phyloP scores from a whole-genome alignment of 2,888 invertebrate genomes.

The Conistra vaccinii region DNA sequence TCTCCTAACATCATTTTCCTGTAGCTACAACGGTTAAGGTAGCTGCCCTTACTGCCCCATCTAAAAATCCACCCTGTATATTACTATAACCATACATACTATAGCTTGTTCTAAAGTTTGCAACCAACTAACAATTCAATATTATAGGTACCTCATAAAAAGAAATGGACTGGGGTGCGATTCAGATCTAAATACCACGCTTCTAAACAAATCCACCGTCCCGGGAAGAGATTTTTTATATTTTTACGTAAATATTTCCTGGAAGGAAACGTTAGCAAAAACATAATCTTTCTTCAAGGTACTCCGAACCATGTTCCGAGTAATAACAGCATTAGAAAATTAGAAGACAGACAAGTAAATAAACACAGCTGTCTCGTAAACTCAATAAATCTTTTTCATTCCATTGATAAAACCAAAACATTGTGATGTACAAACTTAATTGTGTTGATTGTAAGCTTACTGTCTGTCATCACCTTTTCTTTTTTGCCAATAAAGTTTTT shows the following conservation, averaged over 20 bases:
- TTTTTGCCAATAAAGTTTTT: background rate
- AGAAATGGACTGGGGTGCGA: background rate
- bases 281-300: constrained; percentile 20
- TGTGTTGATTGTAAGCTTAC: background rate
- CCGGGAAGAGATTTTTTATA: background rate
- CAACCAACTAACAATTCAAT: background rate
- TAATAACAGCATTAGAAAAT: constrained; percentile 26
- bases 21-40: too few species aligned
- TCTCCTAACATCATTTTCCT: too few species aligned
- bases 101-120: background rate
- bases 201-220: background rate
- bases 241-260: constrained; percentile 41
- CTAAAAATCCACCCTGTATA: too few species aligned
- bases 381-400: constrained; percentile 10
- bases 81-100: too few species aligned
- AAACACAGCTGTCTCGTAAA: constrained; percentile 17
- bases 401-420: constrained; percentile 11
- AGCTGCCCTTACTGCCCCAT: too few species aligned
- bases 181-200: background rate
- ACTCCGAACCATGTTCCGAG: constrained; percentile 6
- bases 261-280: constrained; percentile 29
- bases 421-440: background rate
- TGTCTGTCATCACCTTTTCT: background rate
- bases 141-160: background rate
- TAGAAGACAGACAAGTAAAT: constrained; percentile 35